phyloP scores from a whole-genome alignment of 2,797 vertebrate species.

The Antennarius maculatus region DNA sequence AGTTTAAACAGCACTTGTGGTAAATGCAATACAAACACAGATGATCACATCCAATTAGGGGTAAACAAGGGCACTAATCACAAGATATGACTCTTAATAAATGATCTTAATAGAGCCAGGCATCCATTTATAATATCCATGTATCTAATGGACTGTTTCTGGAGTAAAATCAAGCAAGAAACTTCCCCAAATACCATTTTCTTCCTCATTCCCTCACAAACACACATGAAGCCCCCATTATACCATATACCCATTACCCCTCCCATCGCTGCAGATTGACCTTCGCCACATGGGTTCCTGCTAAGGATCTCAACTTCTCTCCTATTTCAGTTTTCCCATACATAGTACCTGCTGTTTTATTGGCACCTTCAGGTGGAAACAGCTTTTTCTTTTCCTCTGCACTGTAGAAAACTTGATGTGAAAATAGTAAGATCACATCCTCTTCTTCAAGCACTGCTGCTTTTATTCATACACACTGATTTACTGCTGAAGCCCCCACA shows the following conservation, averaged over 20 bases:
- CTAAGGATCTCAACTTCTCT: slow-evolving; percentile 36
- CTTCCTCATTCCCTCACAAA: background rate
- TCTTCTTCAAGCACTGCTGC: slow-evolving; percentile 1
- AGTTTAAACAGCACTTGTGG: background rate
- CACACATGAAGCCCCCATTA: slow-evolving; percentile 2
- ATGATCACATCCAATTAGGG: background rate
- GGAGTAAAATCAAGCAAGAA: slow-evolving; percentile 8
- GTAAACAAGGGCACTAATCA: background rate
- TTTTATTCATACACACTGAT: background rate
- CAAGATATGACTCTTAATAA: slow-evolving; percentile 17
- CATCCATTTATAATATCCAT: slow-evolving; percentile 36
- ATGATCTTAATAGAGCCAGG: slow-evolving; percentile 26
- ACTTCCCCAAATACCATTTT: no score
- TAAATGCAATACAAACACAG: background rate
- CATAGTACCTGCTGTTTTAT: slow-evolving; percentile 46
- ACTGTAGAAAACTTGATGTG: slow-evolving; percentile 19
- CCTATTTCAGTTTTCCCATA: slow-evolving; percentile 47
- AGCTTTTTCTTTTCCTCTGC: slow-evolving; percentile 20
- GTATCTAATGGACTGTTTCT: slow-evolving; percentile 28
- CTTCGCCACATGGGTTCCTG: slow-evolving; percentile 43
- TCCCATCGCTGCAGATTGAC: slow-evolving; percentile 23
- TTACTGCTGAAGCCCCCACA: background rate
- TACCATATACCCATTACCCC: background rate
- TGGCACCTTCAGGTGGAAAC: slow-evolving; percentile 31
- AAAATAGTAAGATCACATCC: slow-evolving; percentile 7